Base-by-base conservation (phyloP, 2,888 invertebrate genomes). In the Apodemia mormo region DNA sequence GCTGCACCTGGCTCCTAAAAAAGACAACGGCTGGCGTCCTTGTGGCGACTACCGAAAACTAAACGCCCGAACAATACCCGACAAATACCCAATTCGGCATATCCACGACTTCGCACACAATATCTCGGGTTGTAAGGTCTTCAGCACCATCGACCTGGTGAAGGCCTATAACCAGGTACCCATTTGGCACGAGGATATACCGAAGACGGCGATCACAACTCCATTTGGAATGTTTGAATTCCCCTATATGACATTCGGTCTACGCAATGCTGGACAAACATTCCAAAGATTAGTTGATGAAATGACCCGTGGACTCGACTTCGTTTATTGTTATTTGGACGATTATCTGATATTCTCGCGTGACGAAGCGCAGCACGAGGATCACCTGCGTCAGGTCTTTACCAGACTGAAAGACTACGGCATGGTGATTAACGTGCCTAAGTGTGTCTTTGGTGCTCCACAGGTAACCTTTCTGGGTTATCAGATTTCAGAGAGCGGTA, bases 221-320 rank as follows among this genome's bases (percentile, higher is more conserved):
- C 80, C 12, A 77, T 72, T 67, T 5, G 67, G 67, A 12, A 12
- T 67, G 14, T 67, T n/a, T 29, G 61, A 68, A 43, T 68, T 81
- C 66, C 70, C 76, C 0, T 69, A 54, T 12, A 45, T 83, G 81
- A 74, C 76, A 0, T 87, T 86, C 45, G 86, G 87, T 4, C 76
- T 88, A 0, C 66, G 84, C 3, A 58, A 45, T 30, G 67, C 67
- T 3, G 33, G 67, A 2, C 56, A 40, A 54, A 54, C 56, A 8
- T 67, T 67, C 52, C 66, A 66, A 49, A n/a, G 66, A 14, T 66
- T 66, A 9, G 66, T 66, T n/a, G 66, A 66, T 29, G 65, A 66
- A 40, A 67, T 74, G 67, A 66, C 72, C 6, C 49, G 76, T 1
- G 75, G 73, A 14, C 71, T 77, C 7, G 71, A 72, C 7, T 76